Evolutionary conservation across 2,113 vertebrate species (phyloP).

Genomic region (Meleagris gallopavo): DNA sequence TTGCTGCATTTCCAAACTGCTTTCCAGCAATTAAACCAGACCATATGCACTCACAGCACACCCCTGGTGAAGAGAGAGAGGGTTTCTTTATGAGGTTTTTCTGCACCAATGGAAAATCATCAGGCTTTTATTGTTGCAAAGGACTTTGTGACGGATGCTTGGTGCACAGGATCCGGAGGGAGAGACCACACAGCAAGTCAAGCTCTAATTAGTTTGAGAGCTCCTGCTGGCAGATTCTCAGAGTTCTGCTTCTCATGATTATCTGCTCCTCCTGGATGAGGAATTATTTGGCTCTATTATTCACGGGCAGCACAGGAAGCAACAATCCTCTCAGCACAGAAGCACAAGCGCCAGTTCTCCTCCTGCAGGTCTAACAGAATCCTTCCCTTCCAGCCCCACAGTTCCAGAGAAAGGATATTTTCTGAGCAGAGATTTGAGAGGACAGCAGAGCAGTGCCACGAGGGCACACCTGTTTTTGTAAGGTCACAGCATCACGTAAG

Average conservation of each 20-base stretch:
- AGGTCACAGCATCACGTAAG: neutral
- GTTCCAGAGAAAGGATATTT: neutral
- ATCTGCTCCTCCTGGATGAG: neutral
- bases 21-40: conserved; percentile 22
- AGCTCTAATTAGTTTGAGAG: conserved; percentile 7
- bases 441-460: neutral
- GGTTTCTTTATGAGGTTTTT: conserved; percentile 6
- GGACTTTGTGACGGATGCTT: neutral
- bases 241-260: neutral
- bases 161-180: neutral
- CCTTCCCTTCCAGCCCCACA: neutral
- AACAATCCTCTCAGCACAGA: neutral
- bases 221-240: neutral
- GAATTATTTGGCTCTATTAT: neutral
- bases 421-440: neutral
- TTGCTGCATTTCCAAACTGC: neutral
- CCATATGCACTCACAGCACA: conserved; percentile 5
- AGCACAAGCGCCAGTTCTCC: neutral
- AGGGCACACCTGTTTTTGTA: neutral
- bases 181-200: conserved; percentile 45
- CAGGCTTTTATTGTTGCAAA: conserved; percentile 39
- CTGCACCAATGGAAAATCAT: conserved; percentile 20
- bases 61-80: neutral
- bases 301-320: conserved; percentile 12
- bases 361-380: neutral